phyloP scores from a whole-genome alignment of 2,888 invertebrate genomes.

The Clistopyga incitator region DNA sequence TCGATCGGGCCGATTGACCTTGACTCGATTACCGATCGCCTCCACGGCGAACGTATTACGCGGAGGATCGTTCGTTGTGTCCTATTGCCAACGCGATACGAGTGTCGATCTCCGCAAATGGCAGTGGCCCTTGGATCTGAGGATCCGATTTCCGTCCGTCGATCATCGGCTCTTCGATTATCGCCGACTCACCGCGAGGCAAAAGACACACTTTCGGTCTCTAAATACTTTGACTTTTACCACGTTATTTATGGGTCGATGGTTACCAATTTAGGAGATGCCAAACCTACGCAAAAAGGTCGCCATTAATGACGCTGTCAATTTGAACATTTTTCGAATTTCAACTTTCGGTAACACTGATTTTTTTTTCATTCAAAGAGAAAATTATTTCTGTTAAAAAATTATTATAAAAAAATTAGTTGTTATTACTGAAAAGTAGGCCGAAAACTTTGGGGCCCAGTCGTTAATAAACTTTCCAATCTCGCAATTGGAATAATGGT shows the following conservation, averaged over 20 bases:
- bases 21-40: constrained; percentile 65
- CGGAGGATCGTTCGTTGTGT: constrained; percentile 32
- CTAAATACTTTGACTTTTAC: background rate
- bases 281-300: constrained; percentile 1
- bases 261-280: background rate
- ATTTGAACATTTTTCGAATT: too few relatives aligned
- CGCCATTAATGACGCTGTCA: too few relatives aligned
- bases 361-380: too few relatives aligned
- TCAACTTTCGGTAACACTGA: too few relatives aligned
- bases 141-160: constrained; percentile 30
- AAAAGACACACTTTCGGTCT: background rate
- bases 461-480: constrained; percentile 31
- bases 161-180: constrained; percentile 17
- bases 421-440: background rate
- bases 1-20: constrained; percentile 68
- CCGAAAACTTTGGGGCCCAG: constrained; percentile 4
- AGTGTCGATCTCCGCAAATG: constrained; percentile 17
- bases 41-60: constrained; percentile 22
- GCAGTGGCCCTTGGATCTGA: constrained; percentile 40
- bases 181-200: background rate
- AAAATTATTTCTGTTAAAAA: too few relatives aligned
- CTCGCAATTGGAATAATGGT: background rate
- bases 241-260: background rate
- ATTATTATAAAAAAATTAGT: too few relatives aligned
- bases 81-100: background rate